Base-by-base conservation (phyloP, 2,888 invertebrate species). In the Chalcosyrphus nemorum region DNA sequence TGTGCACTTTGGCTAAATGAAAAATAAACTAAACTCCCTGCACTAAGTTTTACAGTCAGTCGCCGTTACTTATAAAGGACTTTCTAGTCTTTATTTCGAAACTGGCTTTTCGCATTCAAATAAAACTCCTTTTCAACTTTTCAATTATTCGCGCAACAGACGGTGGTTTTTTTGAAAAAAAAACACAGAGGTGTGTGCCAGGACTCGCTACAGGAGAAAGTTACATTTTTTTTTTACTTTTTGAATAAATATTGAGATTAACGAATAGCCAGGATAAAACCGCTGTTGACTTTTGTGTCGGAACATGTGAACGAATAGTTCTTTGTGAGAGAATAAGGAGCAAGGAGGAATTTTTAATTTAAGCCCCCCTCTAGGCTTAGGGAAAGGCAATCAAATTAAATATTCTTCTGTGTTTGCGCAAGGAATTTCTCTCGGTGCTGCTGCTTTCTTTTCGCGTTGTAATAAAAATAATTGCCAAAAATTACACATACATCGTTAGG, bases 161-260 rank as follows among this genome's bases (percentile, higher is more conserved):
- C n/a, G n/a, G n/a, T n/a, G n/a, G n/a, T n/a, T n/a, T n/a, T n/a
- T n/a, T n/a, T n/a, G n/a, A n/a, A n/a, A n/a, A n/a, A n/a, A n/a
- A n/a, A n/a, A n/a, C n/a, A n/a, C n/a, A 47, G 74, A 61, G 81
- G 81, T 81, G 75, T 15, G 32, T 2, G 11, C 68, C 74, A 63
- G 63, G 50, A 50, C 50, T n/a, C n/a, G n/a, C n/a, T 50, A n/a
- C 6, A n/a, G n/a, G n/a, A n/a, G n/a, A n/a, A n/a, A n/a, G n/a
- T n/a, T 1, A 5, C 11, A 13, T 32, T 59, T 27, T 19, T 19
- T 27, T 11, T 4, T 11, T 50, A 59, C 35, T 52, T 81, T 35
- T 35, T 74, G 65, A 71, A 81, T 81, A 81, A 76, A 81, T 81
- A 81, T 81, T 77, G 71, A 81, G 77, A 76, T 81, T 81, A 81